Base-by-base conservation (phyloP, 92 coral and sea anemone species). In the Porites divaricata region DNA sequence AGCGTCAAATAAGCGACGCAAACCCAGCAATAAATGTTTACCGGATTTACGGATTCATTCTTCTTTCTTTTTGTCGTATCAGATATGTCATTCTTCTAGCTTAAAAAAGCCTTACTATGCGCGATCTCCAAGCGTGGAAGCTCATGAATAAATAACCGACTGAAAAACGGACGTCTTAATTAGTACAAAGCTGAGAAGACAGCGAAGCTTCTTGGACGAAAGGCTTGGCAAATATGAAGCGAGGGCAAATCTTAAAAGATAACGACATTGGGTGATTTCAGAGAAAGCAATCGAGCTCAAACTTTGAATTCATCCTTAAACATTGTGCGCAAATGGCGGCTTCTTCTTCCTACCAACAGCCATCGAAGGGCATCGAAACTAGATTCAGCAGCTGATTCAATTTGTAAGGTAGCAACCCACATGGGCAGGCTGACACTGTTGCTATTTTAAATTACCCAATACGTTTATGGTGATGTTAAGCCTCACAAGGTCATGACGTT, bases 341-440 rank as follows among this genome's bases (percentile, higher is more conserved):
- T 93, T 72, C 97, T 95, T 11, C 79, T 93, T 6, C 88, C 95
- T 52, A 89, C 95, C 88, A 87, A 80, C 91, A 91, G 78, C 97
- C 93, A 6, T 90, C 97, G 0, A 93, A 91, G n/a, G n/a, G n/a
- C n/a, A n/a, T n/a, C n/a, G n/a, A n/a, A n/a, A n/a, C n/a, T n/a
- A n/a, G n/a, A n/a, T n/a, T n/a, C n/a, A n/a, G n/a, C n/a, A 77
- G 91, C 94, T 15, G 95, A 93, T 67, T 84, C 91, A 21, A 93
- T 91, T 11, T 93, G 95, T 94, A 72, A 91, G 87, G 97, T 93
- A 5, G 97, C 93, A 1, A 88, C 94, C 24, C 91, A 93, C 70
- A 88, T 91, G 28, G n/a, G 45, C 41, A 25, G 77, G 28, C 22
- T 81, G 78, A 81, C 48, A 67, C 56, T 63, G 58, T 24, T 81